Evolutionary conservation across 2,888 invertebrate genomes (phyloP), one percentile per base, ranked within the genome.

Genomic region (Lottia gigantea): DNA sequence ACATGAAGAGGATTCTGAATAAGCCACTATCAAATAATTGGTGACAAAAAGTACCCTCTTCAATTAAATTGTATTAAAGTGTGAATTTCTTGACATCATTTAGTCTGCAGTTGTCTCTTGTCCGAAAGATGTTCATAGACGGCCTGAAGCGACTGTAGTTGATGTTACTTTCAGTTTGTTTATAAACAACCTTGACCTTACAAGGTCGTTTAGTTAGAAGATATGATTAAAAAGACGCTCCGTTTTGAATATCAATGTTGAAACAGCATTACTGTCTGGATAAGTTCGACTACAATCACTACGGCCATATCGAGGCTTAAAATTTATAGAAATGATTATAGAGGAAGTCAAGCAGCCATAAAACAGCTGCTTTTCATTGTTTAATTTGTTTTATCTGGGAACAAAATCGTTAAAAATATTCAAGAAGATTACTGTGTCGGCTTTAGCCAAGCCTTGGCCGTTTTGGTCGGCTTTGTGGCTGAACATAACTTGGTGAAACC

Each of bases 291-390:
- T 55, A 55, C 55, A 14, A 12, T 23, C 11, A 55, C 55, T 55
- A 55, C 55, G 23, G 11, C 14, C 11, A 14, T 55, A 55, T 23
- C 55, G 55, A 55, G 55, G 55, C 55, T 55, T 55, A 23, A 8
- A 23, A 19, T 40, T 40, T 40, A 40, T 19, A 19, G 19, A 19
- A 23, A 23, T 14, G 55, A 55, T 23, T 55, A 19, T 55, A 55
- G 19, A 23, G 55, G 23, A 55, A 55, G 19, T 23, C 23, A 55
- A 55, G 55, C 55, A 55, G 55, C 55, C 55, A 55, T 23, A 55
- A 55, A 55, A 55, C 55, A 55, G 55, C 55, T 55, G 55, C 55
- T 55, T 55, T 55, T 55, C 55, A 23, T 55, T 55, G 55, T 55
- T 55, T 40, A 40, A 40, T 40, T 40, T 40, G 40, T 40, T 40